A percentile compares a stretch with the other conserved stretches of the same genome.
Evolutionary conservation across 1,140 invertebrate genomes (phyloP).

Genomic region (Trialeurodes vaporariorum): DNA sequence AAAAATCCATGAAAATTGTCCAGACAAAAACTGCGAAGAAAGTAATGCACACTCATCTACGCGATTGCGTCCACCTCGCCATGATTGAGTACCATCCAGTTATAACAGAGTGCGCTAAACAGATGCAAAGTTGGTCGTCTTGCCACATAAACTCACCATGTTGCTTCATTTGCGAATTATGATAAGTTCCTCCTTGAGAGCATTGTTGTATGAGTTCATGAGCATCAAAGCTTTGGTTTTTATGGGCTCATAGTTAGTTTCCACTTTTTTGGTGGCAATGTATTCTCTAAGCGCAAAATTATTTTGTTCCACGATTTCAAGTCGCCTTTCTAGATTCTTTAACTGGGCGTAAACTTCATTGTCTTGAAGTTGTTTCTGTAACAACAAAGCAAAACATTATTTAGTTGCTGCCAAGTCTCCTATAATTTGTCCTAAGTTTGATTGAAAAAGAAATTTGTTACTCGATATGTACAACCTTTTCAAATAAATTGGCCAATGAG

Average conservation of each 20-base stretch:
- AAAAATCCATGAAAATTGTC: too few relatives aligned
- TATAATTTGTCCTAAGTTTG: too few relatives aligned
- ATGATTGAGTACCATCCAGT: too few relatives aligned
- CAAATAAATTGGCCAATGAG: background rate
- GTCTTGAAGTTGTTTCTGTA: slow-evolving; percentile 46
- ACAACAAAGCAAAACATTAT: slow-evolving; percentile 14
- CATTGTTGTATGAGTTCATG: slow-evolving; percentile 15
- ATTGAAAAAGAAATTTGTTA: too few relatives aligned
- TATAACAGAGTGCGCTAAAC: too few relatives aligned
- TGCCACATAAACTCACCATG: too few relatives aligned
- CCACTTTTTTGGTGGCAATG: slow-evolving; percentile 46
- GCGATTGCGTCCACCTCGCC: too few relatives aligned
- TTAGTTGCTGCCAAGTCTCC: too few relatives aligned
- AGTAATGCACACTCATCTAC: too few relatives aligned
- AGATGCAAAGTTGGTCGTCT: too few relatives aligned
- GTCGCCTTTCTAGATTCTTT: slow-evolving; percentile 48
- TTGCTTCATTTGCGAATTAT: background rate
- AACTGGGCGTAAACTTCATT: slow-evolving; percentile 55
- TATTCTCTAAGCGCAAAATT: slow-evolving; percentile 50
- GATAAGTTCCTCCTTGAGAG: slow-evolving; percentile 7
- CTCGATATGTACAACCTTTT: background rate
- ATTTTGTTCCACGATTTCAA: slow-evolving; percentile 48
- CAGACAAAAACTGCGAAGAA: too few relatives aligned
- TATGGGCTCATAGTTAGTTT: slow-evolving; percentile 48
- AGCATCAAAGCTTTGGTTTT: slow-evolving; percentile 37